A percentile compares a stretch with the other conserved stretches of the same genome.
Evolutionary conservation across 2,113 vertebrate species (phyloP).

Genomic region (Phyllostomus discolor): DNA sequence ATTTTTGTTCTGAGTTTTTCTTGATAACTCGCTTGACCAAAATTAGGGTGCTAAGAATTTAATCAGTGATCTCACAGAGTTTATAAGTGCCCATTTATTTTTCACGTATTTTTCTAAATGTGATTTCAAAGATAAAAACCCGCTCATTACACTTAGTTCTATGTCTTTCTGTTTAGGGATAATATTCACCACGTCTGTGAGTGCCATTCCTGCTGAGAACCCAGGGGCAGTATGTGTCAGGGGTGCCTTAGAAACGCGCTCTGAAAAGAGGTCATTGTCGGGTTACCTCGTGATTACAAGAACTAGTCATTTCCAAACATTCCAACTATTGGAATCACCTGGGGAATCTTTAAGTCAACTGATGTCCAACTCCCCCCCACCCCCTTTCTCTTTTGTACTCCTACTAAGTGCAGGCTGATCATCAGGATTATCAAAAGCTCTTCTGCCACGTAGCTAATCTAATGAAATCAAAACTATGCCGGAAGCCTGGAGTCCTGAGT

Average conservation of each 20-base stretch:
- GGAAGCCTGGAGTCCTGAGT: neutral
- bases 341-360: neutral
- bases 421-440: neutral
- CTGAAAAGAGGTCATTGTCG: neutral
- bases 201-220: neutral
- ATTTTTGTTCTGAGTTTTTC: neutral
- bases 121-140: neutral
- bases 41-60: slow-evolving; percentile 18
- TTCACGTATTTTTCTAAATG: neutral
- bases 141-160: neutral
- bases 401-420: neutral
- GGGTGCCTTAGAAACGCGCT: neutral
- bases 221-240: neutral
- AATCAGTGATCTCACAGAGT: neutral
- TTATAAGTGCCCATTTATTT: neutral
- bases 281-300: neutral
- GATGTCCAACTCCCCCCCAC: neutral
- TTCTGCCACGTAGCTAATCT: neutral
- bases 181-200: neutral
- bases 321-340: neutral
- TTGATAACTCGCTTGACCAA: neutral
- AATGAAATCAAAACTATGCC: neutral
- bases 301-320: neutral
- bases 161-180: neutral
- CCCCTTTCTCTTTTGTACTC: neutral